Percentiles rank a stretch among this genome's conserved stretches.
These are phyloP conservation scores for Trinectes maculatus DNA, from an alignment of 2,113 vertebrate genomes.

Conservation along the genomic window DNA sequence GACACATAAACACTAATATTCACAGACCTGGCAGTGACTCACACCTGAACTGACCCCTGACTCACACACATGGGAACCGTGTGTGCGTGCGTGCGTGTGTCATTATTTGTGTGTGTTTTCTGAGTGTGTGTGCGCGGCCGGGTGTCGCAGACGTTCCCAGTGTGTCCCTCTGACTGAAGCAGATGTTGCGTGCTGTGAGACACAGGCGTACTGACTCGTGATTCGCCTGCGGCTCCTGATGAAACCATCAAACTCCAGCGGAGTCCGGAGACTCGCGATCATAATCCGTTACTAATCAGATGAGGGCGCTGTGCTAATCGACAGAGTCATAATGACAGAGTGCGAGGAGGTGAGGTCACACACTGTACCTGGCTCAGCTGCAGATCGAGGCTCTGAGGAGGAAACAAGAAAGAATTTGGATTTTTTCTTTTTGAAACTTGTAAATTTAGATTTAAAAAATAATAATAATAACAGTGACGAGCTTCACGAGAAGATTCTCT, in stretches of 20 bases:
- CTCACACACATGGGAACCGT: slow-evolving; percentile 38
- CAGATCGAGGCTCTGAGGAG: slow-evolving; percentile 76
- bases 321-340: slow-evolving; percentile 8
- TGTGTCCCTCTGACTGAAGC: slow-evolving; percentile 29
- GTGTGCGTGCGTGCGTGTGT: slow-evolving; percentile 4
- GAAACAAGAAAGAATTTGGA: slow-evolving; percentile 3
- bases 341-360: slow-evolving; percentile 20
- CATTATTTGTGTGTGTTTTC: slow-evolving; percentile 23
- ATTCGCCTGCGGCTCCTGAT: slow-evolving; percentile 19
- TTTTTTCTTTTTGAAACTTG: background rate
- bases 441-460: background rate
- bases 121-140: background rate
- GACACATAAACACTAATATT: slow-evolving; percentile 40
- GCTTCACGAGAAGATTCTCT: slow-evolving; percentile 46
- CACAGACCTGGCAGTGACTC: slow-evolving; percentile 53
- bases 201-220: slow-evolving; percentile 1
- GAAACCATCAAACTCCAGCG: slow-evolving; percentile 10
- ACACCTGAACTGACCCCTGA: slow-evolving; percentile 59
- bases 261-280: slow-evolving; percentile 33
- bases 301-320: slow-evolving; percentile 16
- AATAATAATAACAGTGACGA: background rate
- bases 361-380: slow-evolving; percentile 75
- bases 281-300: slow-evolving; percentile 9
- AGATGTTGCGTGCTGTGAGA: slow-evolving; percentile 8
- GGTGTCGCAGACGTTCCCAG: slow-evolving; percentile 17